phyloP scores from a whole-genome alignment of 2,113 vertebrate species.

The Prionailurus bengalensis region DNA sequence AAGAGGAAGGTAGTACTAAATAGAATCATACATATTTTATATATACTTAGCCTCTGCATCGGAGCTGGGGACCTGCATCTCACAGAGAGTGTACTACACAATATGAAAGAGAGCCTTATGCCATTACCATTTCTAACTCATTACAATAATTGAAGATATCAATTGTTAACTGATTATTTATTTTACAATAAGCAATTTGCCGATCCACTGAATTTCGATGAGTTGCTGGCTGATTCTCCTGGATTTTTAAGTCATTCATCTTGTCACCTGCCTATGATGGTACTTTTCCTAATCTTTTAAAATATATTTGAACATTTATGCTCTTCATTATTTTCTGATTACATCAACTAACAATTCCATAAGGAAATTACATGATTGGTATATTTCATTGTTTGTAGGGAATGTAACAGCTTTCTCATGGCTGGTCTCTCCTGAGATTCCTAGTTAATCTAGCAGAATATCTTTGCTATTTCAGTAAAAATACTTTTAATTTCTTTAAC shows the following conservation, averaged over 20 bases:
- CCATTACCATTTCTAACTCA: neutral
- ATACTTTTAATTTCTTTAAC: neutral
- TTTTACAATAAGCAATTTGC: neutral
- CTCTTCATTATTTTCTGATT: constrained; percentile 28
- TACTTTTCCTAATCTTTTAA: neutral
- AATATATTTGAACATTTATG: neutral
- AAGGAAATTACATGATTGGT: neutral
- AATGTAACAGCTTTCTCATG: neutral
- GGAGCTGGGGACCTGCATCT: neutral
- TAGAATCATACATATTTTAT: neutral
- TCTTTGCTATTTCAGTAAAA: neutral
- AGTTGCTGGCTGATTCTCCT: neutral
- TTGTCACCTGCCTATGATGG: neutral
- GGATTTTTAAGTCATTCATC: neutral
- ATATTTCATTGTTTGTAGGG: neutral
- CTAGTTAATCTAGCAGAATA: neutral
- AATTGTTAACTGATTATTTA: neutral
- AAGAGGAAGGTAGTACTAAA: neutral
- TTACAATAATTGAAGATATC: neutral
- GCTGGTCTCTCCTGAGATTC: neutral
- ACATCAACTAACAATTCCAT: neutral
- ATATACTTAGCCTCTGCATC: neutral
- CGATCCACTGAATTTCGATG: neutral
- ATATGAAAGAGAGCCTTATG: neutral
- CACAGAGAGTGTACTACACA: neutral